Evolutionary conservation across 1,140 invertebrate genomes (phyloP).

Genomic region (Bilobella aurantiaca): DNA sequence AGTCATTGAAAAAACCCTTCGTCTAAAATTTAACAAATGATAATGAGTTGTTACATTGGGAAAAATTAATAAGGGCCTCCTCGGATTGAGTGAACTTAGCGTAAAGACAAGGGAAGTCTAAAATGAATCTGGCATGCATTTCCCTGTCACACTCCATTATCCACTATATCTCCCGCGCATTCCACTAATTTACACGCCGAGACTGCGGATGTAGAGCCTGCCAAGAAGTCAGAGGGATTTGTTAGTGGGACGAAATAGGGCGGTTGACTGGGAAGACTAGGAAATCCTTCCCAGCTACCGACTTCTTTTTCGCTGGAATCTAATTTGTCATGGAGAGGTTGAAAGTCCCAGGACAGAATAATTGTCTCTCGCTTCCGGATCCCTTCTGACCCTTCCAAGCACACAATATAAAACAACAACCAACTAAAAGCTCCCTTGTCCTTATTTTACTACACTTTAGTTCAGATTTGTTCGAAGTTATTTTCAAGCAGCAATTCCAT

Average conservation of each 20-base stretch:
- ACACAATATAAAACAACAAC: neutral
- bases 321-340: neutral
- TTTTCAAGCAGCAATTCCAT: too few species aligned
- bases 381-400: neutral
- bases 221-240: neutral
- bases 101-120: neutral
- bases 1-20: too few species aligned
- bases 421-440: neutral
- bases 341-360: neutral
- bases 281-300: neutral
- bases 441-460: too few species aligned
- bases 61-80: too few species aligned
- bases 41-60: too few species aligned
- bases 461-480: too few species aligned
- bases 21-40: too few species aligned
- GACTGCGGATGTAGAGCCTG: neutral
- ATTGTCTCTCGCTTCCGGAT: neutral
- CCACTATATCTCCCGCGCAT: neutral
- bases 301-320: neutral
- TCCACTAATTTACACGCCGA: neutral
- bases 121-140: neutral
- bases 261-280: neutral
- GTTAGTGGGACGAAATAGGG: neutral
- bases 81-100: too few species aligned
- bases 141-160: conserved; percentile 3